These are phyloP conservation scores for Hydrotaea cyrtoneurina DNA, from an alignment of 2,888 invertebrate species.

Conservation along the genomic window DNA sequence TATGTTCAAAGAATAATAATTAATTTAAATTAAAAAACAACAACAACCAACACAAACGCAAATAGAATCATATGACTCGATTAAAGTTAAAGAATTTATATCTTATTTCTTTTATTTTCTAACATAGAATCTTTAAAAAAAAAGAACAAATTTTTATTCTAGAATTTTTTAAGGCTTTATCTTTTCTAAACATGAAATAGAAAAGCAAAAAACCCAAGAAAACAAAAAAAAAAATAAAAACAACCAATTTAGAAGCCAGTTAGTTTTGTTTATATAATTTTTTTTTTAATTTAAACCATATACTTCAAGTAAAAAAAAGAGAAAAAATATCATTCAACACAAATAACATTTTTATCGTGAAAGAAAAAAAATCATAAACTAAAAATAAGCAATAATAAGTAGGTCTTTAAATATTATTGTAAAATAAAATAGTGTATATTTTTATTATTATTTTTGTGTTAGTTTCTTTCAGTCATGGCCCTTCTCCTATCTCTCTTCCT, in stretches of 20 bases:
- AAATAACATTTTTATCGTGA: conserved; percentile 46
- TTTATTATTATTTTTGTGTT: background rate
- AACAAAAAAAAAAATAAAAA: conserved; percentile 37
- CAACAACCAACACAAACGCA: conserved; percentile 31
- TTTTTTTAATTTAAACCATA: conserved; percentile 55
- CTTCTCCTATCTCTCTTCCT: background rate
- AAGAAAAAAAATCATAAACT: conserved; percentile 47
- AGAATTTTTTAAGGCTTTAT: conserved; percentile 60
- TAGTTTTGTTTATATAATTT: conserved; percentile 44
- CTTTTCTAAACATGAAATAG: conserved; percentile 22
- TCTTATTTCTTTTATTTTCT: conserved; percentile 31
- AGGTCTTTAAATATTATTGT: conserved; percentile 61
- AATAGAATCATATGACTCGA: conserved; percentile 30
- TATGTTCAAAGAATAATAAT: conserved; percentile 59
- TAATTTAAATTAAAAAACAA: conserved; percentile 58
- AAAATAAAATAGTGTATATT: conserved; percentile 54
- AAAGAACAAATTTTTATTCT: conserved; percentile 62
- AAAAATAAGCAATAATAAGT: conserved; percentile 66
- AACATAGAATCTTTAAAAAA: conserved; percentile 30
- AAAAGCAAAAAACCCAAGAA: background rate
- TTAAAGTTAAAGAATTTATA: conserved; percentile 46
- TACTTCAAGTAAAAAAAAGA: conserved; percentile 62
- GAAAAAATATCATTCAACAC: conserved; percentile 42
- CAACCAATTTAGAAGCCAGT: conserved; percentile 55
- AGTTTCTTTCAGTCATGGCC: too few species aligned